Base-by-base conservation (phyloP, 2,888 invertebrate genomes). In the Anoncus sp. region DNA sequence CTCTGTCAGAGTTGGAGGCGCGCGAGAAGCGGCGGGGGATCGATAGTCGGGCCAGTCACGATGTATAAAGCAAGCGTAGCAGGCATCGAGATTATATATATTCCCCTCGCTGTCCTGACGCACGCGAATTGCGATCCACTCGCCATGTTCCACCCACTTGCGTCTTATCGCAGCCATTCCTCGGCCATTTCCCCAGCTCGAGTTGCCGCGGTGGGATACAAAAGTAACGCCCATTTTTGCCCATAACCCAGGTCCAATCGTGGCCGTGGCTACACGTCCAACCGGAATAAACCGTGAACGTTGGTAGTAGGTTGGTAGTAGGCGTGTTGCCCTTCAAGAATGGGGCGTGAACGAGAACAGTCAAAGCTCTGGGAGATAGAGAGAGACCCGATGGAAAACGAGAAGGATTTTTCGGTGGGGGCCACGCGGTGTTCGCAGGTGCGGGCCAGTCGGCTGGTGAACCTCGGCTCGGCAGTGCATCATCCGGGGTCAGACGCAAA, bases 361-460 rank as follows among this genome's bases (percentile, higher is more conserved):
- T n/a, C n/a, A n/a, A n/a, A n/a, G n/a, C n/a, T n/a, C n/a, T n/a
- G n/a, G n/a, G n/a, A n/a, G n/a, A n/a, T n/a, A n/a, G n/a, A n/a
- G n/a, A n/a, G n/a, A n/a, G n/a, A n/a, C n/a, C n/a, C n/a, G n/a
- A n/a, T n/a, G n/a, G n/a, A n/a, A n/a, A n/a, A n/a, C n/a, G n/a
- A n/a, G n/a, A n/a, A n/a, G n/a, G n/a, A 49, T 66, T 60, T 74
- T 66, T 65, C 83, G 86, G 85, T 85, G 87, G 86, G 86, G 83
- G 81, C 80, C 82, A 83, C 84, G 84, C 84, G 81, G 85, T 72
- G 62, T 40, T 79, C 82, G 87, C 88, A 87, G 87, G 89, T 86
- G 87, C 88, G 85, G 85, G 82, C 85, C 86, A 90, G 90, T 90
- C 88, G 87, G 87, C 86, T 88, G 89, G 87, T 89, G 87, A 89